Conservation (phyloP, 2,888 invertebrate species). For the Heliconius charithonia region DNA sequence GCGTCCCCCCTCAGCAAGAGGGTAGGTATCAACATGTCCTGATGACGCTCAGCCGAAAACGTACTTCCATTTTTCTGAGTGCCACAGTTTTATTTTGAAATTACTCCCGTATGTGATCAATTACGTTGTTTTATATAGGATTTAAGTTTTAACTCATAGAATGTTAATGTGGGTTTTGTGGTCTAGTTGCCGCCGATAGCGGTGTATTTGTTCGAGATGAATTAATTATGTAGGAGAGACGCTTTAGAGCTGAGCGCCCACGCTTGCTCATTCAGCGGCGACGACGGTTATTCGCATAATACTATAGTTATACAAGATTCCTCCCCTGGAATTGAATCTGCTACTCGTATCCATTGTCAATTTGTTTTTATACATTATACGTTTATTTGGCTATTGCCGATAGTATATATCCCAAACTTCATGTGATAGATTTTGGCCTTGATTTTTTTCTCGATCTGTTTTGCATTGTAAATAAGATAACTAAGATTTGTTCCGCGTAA, state of each 20-base stretch:
- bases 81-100: slow-evolving; percentile 73
- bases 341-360: slow-evolving; percentile 62
- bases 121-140: slow-evolving; percentile 62
- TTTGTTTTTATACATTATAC: slow-evolving; percentile 61
- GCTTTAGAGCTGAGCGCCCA: slow-evolving; percentile 70
- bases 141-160: slow-evolving; percentile 57
- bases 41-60: slow-evolving; percentile 66
- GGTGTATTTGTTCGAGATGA: slow-evolving; percentile 71
- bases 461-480: slow-evolving; percentile 81
- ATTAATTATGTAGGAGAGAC: slow-evolving; percentile 73
- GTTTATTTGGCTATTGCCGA: slow-evolving; percentile 79
- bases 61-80: slow-evolving; percentile 74
- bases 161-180: slow-evolving; percentile 49
- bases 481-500: slow-evolving; percentile 58
- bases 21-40: slow-evolving; percentile 75
- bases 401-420: slow-evolving; percentile 61
- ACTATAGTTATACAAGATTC: slow-evolving; percentile 61
- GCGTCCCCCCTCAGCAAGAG: slow-evolving; percentile 76
- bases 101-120: slow-evolving; percentile 72
- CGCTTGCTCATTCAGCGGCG: slow-evolving; percentile 80
- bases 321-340: slow-evolving; percentile 65
- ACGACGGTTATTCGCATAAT: slow-evolving; percentile 74
- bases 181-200: slow-evolving; percentile 62
- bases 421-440: slow-evolving; percentile 79
- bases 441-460: slow-evolving; percentile 64